Evolutionary conservation across 2,888 invertebrate genomes (phyloP).

Genomic region (Panopea generosa): DNA sequence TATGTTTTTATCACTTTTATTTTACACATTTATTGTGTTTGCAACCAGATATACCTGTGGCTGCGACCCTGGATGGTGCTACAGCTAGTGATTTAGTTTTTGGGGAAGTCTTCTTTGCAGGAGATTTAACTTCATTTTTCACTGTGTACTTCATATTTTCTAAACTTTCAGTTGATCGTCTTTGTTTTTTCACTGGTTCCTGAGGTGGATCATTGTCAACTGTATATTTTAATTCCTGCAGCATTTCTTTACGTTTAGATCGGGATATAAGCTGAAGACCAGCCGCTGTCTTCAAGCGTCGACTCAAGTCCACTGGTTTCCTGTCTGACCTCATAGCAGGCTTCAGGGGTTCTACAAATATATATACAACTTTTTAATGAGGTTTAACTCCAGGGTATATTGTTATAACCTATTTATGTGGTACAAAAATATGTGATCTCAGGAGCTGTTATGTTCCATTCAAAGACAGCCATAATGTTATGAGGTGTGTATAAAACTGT

Average conservation of each 20-base stretch:
- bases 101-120: conserved; percentile 25
- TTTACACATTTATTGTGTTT: too few species aligned
- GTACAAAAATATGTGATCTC: too few species aligned
- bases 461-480: too few species aligned
- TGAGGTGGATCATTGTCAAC: conserved; percentile 42
- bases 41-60: conserved; percentile 45
- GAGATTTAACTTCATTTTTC: conserved; percentile 31
- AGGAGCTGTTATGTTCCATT: too few species aligned
- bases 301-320: conserved; percentile 49
- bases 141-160: conserved; percentile 55
- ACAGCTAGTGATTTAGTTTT: conserved; percentile 34
- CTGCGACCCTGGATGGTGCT: conserved; percentile 39
- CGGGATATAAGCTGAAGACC: conserved; percentile 54
- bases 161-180: conserved; percentile 29
- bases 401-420: too few species aligned
- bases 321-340: conserved; percentile 43
- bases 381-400: too few species aligned
- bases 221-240: conserved; percentile 61
- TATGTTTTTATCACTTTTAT: too few species aligned
- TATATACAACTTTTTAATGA: too few species aligned
- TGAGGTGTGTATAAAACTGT: too few species aligned
- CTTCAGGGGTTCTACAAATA: conserved; percentile 29
- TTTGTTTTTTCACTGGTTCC: conserved; percentile 18
- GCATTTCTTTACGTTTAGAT: conserved; percentile 54
- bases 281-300: conserved; percentile 60